Base-by-base conservation (phyloP, 2,797 vertebrate species). In the Pipistrellus nathusii region DNA sequence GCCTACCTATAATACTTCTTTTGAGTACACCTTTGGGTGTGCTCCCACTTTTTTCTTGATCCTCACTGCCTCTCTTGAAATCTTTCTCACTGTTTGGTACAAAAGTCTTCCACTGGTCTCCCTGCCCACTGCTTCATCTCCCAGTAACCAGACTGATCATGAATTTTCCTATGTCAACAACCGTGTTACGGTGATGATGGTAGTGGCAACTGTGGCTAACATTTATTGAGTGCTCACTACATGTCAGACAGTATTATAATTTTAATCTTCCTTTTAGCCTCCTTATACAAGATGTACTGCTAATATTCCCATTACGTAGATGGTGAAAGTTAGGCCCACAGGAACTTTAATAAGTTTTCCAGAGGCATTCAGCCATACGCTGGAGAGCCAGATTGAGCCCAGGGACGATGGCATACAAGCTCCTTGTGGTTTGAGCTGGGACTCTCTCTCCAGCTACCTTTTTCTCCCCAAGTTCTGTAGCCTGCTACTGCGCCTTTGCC, bases 361-460 rank as follows among this genome's bases (percentile, higher is more conserved):
- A 71, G 14, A 81, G n/a, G 30, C 66, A 25, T 2, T 6, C 5
- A 62, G 35, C n/a, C 51, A 18, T 57, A 23, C 30, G 18, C 1
- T 18, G 23, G n/a, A 32, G 25, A 59, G 25, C 8, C 48, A n/a
- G 27, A 14, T 5, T 20, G 32, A n/a, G 8, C 38, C 20, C 25
- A 4, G 5, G 35, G 15, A 72, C 15, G 0, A 17, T 17, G 9
- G 4, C 66, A 25, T 21, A 3, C 5, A 20, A 21, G 1, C 25
- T 64, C 13, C 55, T 32, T 32, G 15, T 55, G 20, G 25, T 76
- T 35, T 76, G 41, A 55, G 0, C 25, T 8, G 0, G 23, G 35
- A 4, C 27, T 69, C 32, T 13, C 10, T 85, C 35, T 44, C 66
- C 30, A 46, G 13, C 13, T 57, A 1, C 21, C 46, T 57, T 23